Evolutionary conservation across 2,888 invertebrate species (phyloP), one percentile per base, ranked within the genome.

Genomic region (Thelaira solivaga): DNA sequence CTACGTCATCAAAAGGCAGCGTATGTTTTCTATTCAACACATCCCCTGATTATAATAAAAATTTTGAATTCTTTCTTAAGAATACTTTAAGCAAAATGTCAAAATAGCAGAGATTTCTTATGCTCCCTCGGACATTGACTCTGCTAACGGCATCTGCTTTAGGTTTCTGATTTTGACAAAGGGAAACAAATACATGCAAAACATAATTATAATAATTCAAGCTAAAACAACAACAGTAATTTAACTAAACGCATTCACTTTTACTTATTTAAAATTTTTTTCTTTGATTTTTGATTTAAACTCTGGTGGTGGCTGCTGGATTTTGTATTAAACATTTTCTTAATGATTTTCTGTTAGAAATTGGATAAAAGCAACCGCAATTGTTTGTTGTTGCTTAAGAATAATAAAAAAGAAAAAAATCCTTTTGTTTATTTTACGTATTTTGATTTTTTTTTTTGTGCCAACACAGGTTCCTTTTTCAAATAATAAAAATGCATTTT

Each of bases 91-190:
- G 26, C 45, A 43, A 45, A 47, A 73, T 39, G 51, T 11, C 29
- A 45, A n/a, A 59, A 36, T 20, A 75, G 51, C 71, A 39, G 61
- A 69, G 67, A 76, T 79, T 67, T 73, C 22, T 22, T 24, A 11
- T 68, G 53, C 43, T 53, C 34, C 47, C 77, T 85, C 85, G 86
- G 86, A 85, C 86, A 84, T 86, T 86, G 86, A 85, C 86, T 84
- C 83, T 85, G 62, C 29, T 65, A 22, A n/a, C n/a, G n/a, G n/a
- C 86, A 86, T 86, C 86, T 86, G 86, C 86, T 82, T 80, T 81
- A 10, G 24, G n/a, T 13, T 55, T 53, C 85, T 82, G 81, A 78
- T 43, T 0, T 3, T 39, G 29, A 36, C 47, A 62, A 43, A 62
- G 2, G 22, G 1, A 43, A 39, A 29, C 16, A 73, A 51, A 51